Conservation (phyloP, 2,113 vertebrate species). For the Plectropomus leopardus region DNA sequence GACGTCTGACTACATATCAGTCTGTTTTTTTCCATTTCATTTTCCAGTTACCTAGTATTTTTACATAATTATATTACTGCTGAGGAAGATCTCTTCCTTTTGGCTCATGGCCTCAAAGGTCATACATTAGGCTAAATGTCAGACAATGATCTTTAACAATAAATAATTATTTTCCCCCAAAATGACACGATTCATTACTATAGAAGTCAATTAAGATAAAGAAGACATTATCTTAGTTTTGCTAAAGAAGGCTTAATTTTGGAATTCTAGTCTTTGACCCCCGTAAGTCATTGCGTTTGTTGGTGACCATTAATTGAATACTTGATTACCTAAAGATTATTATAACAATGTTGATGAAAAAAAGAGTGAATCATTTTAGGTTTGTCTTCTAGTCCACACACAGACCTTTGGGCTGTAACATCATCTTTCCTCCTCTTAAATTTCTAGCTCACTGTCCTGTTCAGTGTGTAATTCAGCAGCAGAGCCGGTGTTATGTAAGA, state of each 20-base stretch:
- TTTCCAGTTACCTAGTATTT: neutral
- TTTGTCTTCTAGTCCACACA: neutral
- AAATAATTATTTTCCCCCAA: neutral
- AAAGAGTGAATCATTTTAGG: no score
- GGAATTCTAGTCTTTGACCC: neutral
- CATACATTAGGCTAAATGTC: neutral
- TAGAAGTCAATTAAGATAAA: neutral
- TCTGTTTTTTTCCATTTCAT: no score
- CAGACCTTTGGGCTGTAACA: slow-evolving; percentile 7
- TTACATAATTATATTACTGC: neutral
- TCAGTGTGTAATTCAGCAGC: slow-evolving; percentile 55
- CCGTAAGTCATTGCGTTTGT: neutral
- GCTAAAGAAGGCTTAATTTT: neutral
- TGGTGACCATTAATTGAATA: no score
- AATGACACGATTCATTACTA: neutral
- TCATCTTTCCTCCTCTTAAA: neutral
- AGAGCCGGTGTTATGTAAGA: slow-evolving; percentile 71
- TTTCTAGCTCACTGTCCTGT: slow-evolving; percentile 27
- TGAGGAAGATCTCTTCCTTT: neutral
- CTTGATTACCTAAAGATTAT: no score
- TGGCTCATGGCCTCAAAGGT: neutral
- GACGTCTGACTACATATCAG: neutral
- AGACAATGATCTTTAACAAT: neutral
- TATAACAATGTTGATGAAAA: no score
- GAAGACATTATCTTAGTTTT: neutral